phyloP scores from a whole-genome alignment of 2,888 invertebrate species.

The Drosophila lutescens region DNA sequence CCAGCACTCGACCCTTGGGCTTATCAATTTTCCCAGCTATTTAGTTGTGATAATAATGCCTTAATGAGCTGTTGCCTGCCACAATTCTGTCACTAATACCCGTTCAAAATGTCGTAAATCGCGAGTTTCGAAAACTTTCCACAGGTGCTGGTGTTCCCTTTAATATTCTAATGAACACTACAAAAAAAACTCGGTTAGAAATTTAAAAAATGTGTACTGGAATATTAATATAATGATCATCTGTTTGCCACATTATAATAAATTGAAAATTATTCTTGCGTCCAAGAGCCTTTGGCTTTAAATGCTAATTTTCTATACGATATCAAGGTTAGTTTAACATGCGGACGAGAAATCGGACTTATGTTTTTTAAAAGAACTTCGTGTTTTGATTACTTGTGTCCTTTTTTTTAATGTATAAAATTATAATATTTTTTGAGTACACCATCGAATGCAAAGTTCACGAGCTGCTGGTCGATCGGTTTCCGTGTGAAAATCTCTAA shows the following conservation, averaged over 20 bases:
- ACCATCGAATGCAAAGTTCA: constrained; percentile 56
- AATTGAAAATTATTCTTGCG: no score
- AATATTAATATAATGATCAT: no score
- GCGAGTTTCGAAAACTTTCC: constrained; percentile 65
- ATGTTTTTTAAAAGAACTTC: no score
- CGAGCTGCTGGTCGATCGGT: constrained; percentile 35
- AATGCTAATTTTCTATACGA: no score
- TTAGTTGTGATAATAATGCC: constrained; percentile 56
- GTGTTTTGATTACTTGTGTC: no score
- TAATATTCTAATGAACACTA: constrained; percentile 3
- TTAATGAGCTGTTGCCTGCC: constrained; percentile 54
- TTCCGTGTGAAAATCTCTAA: constrained; percentile 74
- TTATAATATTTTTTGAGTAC: constrained; percentile 6
- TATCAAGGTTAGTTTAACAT: no score
- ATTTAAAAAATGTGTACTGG: background rate
- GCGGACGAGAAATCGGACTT: no score
- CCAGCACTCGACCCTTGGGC: constrained; percentile 42
- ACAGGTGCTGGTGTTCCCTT: constrained; percentile 50
- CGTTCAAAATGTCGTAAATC: constrained; percentile 53
- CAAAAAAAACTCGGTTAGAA: no score
- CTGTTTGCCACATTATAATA: no score
- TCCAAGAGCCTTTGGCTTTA: no score
- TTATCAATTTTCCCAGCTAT: constrained; percentile 73
- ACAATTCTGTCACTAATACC: constrained; percentile 37
- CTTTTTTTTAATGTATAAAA: no score